Percentiles rank a stretch among this genome's conserved stretches.
phyloP scores from a whole-genome alignment of 2,113 vertebrate genomes.

The Python bivittatus region DNA sequence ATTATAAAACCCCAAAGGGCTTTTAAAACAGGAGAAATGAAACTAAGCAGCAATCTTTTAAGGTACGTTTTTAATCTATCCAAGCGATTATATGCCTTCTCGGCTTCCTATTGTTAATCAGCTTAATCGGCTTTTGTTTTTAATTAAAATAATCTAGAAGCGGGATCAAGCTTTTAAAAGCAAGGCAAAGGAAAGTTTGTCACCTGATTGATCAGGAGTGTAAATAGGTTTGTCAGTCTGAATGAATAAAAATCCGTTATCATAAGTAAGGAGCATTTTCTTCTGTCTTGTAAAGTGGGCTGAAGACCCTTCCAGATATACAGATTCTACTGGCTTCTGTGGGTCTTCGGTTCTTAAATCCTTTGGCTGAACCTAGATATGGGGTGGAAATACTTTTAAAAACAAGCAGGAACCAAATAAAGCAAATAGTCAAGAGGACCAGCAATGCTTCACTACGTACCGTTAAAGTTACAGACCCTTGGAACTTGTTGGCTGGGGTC shows the following conservation, averaged over 20 bases:
- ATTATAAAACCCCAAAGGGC: neutral
- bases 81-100: neutral
- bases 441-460: conserved; percentile 65
- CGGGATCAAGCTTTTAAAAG: neutral
- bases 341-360: conserved; percentile 62
- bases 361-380: conserved; percentile 72
- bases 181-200: conserved; percentile 18
- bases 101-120: neutral
- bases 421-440: neutral
- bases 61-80: neutral
- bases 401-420: neutral
- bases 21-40: neutral
- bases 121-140: neutral
- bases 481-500: conserved; percentile 76
- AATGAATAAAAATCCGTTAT: conserved; percentile 90
- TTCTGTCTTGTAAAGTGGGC: conserved; percentile 74
- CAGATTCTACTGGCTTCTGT: conserved; percentile 52
- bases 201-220: conserved; percentile 88
- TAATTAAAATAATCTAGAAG: neutral
- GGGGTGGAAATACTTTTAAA: conserved; percentile 16
- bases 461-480: conserved; percentile 72
- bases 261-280: conserved; percentile 76
- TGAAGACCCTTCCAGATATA: conserved; percentile 81
- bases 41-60: neutral
- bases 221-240: conserved; percentile 93